Evolutionary conservation across 2,797 vertebrate species (phyloP).

Genomic region (Atherinosoma microstoma): DNA sequence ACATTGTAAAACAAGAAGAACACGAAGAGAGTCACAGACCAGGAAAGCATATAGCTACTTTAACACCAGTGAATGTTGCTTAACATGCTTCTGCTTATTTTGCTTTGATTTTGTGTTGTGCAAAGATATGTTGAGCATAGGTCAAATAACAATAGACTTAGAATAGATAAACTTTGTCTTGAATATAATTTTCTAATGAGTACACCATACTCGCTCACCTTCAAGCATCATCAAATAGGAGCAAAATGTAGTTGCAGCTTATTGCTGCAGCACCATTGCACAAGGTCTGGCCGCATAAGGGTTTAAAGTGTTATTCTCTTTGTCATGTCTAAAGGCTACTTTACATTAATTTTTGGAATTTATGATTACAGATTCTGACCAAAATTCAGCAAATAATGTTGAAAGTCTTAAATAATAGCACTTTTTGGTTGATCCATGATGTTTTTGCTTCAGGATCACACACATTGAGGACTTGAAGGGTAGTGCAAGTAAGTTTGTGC

Average conservation of each 20-base stretch:
- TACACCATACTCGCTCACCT: background rate
- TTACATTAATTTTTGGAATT: conserved; percentile 1
- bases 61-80: background rate
- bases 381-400: background rate
- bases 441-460: background rate
- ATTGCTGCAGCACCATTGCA: background rate
- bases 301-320: background rate
- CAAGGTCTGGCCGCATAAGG: background rate
- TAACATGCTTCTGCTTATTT: conserved; percentile 8
- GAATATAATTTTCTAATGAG: conserved; percentile 27
- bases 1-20: background rate
- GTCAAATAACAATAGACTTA: conserved; percentile 20
- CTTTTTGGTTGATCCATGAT: background rate
- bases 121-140: conserved; percentile 6
- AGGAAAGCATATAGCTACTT: background rate
- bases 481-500: background rate
- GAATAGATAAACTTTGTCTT: conserved; percentile 16
- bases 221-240: conserved; percentile 25
- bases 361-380: background rate
- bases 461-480: background rate
- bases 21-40: conserved; percentile 18
- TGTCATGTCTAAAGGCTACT: background rate
- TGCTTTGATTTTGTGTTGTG: conserved; percentile 5
- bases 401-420: background rate
- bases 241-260: conserved; percentile 4